Conservation (phyloP, 2,888 invertebrate genomes). For the Dolichopus griseipennis region DNA sequence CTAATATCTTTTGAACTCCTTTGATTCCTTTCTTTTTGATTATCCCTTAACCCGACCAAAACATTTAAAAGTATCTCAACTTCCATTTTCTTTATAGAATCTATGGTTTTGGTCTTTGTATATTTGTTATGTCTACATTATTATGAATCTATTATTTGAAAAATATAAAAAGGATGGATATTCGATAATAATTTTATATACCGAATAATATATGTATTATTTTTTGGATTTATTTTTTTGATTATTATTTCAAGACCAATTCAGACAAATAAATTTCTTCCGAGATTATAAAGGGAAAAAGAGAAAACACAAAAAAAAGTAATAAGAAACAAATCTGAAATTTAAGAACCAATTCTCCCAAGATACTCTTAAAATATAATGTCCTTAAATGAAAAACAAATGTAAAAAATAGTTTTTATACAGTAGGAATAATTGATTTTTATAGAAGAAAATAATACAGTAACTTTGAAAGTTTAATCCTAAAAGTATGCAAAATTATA, state of each 20-base stretch:
- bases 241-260: background rate
- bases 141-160: background rate
- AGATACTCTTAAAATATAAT: background rate
- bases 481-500: too few species aligned
- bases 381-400: background rate
- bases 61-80: background rate
- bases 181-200: background rate
- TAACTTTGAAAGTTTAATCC: too few species aligned
- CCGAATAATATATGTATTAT: background rate
- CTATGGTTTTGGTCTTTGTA: too few species aligned
- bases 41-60: background rate
- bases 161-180: background rate
- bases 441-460: too few species aligned
- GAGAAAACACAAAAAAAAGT: too few species aligned
- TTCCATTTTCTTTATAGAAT: too few species aligned
- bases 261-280: constrained; percentile 3
- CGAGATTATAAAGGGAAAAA: background rate
- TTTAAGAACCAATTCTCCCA: background rate
- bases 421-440: too few species aligned
- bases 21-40: background rate
- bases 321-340: background rate
- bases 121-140: background rate
- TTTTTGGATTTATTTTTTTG: background rate
- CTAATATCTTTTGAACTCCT: background rate
- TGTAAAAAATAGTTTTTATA: too few species aligned